Evolutionary conservation across 2,888 invertebrate species (phyloP), one percentile per base, ranked within the genome.

Genomic region (Apamea epomidion): DNA sequence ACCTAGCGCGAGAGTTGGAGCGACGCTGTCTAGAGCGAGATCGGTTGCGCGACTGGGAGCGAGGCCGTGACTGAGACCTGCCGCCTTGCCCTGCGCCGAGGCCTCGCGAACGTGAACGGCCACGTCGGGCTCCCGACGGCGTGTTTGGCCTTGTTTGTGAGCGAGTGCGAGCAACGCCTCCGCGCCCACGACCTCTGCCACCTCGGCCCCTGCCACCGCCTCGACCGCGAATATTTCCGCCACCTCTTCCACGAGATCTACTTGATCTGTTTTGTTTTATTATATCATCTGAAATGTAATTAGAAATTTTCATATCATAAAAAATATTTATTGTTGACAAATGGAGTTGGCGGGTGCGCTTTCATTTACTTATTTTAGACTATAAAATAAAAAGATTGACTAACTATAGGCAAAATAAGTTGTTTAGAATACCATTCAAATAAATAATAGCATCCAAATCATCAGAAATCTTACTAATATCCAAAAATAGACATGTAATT

Each of bases 261-360:
- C 94, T 95, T 1, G 91, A 93, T 73, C 96, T 92, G 77, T 93
- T 95, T 89, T 96, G 94, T 89, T 95, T 93, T 79, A 97, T 97
- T 21, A 97, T 96, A 37, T 97, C 96, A 92, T 97, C 96, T 97
- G 89, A 60, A 82, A 82, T 42, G 29, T 25, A 32, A 75, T n/a
- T 8, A 64, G 48, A 0, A 21, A n/a, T 62, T 32, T 58, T 42
- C 16, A 12, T 58, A n/a, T n/a, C 6, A 21, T 18, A 25, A 51
- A 45, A 67, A 58, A 62, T 54, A 60, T 58, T 48, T 74, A 54
- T 14, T 86, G 81, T 73, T 88, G 88, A 85, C 85, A 85, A 67
- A 75, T 76, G 67, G 29, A 78, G 67, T 88, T 88, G 79, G 82
- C 85, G 88, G 85, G 76, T 79, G 69, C n/a, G 10, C 29, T 37